Base-by-base conservation (phyloP, 2,888 invertebrate genomes). In the Aricia artaxerxes region DNA sequence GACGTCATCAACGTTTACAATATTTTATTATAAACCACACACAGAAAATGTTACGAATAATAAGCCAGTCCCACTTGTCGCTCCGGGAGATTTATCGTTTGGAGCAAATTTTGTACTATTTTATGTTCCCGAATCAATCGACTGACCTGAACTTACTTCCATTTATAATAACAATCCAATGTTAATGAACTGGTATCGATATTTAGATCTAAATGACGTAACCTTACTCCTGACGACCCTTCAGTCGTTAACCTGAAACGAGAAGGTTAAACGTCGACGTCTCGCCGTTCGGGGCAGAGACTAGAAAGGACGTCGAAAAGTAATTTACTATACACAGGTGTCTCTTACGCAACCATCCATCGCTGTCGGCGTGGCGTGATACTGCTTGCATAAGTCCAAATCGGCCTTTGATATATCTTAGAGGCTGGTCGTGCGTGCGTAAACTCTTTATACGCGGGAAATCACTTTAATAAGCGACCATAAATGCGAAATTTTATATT, bases 1-100 rank as follows among this genome's bases (percentile, higher is more conserved):
- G 93, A 93, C 94, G 86, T 86, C 87, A 90, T 90, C 88, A 88
- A 89, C 87, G 84, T 89, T 92, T 91, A 87, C 85, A 86, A 88
- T 86, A 83, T 84, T 85, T 83, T 82, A 81, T 79, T 83, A 81
- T 79, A 82, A 83, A 84, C 79, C 78, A 81, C 13, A 76, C 76
- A 75, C 75, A 44, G 49, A 44, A 75, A 57, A 31, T 53, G 76
- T 76, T 53, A 57, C 31, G 53, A 76, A 57, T 49, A 75, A 75
- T 24, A 24, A 11, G 31, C 44, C 31, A 44, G 31, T 9, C 69
- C 35, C 69, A 35, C 13, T 69, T 4, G 35, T 9, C 35, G 35
- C 35, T 35, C 69, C 4, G 2, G 4, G 35, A 69, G 69, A 69
- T 69, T 69, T 69, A 69, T 69, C 49, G 35, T 38, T 13, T 35